These are phyloP conservation scores for Cataglyphis cursor DNA, from an alignment of 2,888 invertebrate species.

Conservation along the genomic window DNA sequence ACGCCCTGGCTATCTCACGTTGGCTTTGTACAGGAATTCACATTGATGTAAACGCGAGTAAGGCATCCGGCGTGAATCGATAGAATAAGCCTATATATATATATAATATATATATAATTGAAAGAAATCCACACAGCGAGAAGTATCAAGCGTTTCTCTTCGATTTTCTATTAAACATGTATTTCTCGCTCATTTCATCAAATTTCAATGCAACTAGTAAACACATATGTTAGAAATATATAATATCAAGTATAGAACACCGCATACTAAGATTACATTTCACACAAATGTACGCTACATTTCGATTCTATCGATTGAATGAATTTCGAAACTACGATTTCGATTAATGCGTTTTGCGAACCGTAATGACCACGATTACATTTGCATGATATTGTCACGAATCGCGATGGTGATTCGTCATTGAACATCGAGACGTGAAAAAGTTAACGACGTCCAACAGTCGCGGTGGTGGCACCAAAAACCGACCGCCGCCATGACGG, in stretches of 20 bases:
- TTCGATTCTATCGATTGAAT: neutral
- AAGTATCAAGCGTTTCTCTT: conserved; percentile 1
- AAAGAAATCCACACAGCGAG: conserved; percentile 24
- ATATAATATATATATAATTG: neutral
- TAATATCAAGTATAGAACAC: neutral
- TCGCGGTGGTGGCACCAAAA: conserved; percentile 70
- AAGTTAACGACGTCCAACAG: conserved; percentile 62
- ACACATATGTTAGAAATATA: neutral
- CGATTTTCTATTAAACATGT: conserved; percentile 2
- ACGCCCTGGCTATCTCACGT: conserved; percentile 41
- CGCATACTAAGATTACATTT: neutral
- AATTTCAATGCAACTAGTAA: neutral
- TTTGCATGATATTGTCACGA: conserved; percentile 42
- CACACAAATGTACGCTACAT: neutral
- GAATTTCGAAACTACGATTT: conserved; percentile 45
- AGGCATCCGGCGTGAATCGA: conserved; percentile 28
- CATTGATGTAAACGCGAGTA: conserved; percentile 52
- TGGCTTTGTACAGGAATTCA: conserved; percentile 60
- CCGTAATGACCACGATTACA: conserved; percentile 37
- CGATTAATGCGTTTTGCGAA: conserved; percentile 33
- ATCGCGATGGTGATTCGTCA: conserved; percentile 51
- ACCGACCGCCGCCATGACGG: conserved; percentile 68
- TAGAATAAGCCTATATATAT: conserved; percentile 8
- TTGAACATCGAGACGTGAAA: conserved; percentile 40
- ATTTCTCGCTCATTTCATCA: neutral